Conservation (phyloP, 2,797 vertebrate species). For the Sebastes nivosus region DNA sequence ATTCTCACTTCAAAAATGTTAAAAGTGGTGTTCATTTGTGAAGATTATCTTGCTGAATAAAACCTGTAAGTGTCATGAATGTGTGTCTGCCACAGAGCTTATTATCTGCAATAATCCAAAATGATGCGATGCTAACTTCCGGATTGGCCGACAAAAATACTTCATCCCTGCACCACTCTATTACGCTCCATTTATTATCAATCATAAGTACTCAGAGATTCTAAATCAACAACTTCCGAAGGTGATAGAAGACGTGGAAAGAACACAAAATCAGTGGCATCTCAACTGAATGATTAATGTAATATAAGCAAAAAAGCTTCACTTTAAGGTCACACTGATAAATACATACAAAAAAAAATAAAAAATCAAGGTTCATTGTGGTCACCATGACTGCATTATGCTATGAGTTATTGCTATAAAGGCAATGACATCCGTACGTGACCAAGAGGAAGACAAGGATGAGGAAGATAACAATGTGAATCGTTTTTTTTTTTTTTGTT, state of each 20-base stretch:
- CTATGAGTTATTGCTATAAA: neutral
- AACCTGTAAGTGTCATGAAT: too few relatives aligned
- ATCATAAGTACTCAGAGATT: too few relatives aligned
- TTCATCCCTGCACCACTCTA: too few relatives aligned
- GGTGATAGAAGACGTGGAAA: neutral
- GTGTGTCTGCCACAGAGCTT: too few relatives aligned
- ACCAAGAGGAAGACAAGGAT: neutral
- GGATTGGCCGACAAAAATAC: too few relatives aligned
- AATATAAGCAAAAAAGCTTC: neutral
- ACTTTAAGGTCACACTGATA: neutral
- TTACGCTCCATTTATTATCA: too few relatives aligned
- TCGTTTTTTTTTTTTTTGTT: neutral
- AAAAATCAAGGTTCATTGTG: neutral
- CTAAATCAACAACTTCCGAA: neutral
- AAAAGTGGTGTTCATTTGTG: too few relatives aligned
- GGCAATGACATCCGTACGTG: neutral
- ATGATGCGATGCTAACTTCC: too few relatives aligned
- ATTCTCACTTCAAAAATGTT: too few relatives aligned
- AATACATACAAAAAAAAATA: neutral
- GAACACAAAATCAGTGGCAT: neutral
- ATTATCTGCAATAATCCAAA: too few relatives aligned
- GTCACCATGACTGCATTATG: neutral
- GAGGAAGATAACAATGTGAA: neutral
- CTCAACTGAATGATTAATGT: neutral
- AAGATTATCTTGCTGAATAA: too few relatives aligned